Conservation (phyloP, 2,797 vertebrate species). For the Sebastes iracundus region DNA sequence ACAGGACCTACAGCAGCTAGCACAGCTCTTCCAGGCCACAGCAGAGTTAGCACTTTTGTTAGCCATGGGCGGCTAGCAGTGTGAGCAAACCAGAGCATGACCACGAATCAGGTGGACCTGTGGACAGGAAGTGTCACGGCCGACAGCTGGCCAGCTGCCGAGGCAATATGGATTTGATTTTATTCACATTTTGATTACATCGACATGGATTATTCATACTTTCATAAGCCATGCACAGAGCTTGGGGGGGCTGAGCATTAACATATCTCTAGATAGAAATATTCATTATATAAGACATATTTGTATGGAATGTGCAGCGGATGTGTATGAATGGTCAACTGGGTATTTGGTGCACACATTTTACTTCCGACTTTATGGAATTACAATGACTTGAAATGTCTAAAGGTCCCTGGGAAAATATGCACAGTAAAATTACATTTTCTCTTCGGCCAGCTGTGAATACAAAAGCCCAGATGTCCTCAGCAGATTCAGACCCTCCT, state of each 20-base stretch:
- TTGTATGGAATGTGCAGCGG: constrained; percentile 28
- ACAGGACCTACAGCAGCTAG: constrained; percentile 29
- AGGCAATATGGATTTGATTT: constrained; percentile 47
- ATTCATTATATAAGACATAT: constrained; percentile 41
- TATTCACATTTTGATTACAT: constrained; percentile 60
- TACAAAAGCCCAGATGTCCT: constrained; percentile 15
- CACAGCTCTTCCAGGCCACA: constrained; percentile 14
- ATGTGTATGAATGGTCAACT: constrained; percentile 21
- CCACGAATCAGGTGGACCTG: constrained; percentile 21
- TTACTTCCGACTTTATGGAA: constrained; percentile 28
- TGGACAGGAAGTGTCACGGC: constrained; percentile 6
- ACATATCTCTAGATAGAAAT: constrained; percentile 53
- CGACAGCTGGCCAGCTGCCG: constrained; percentile 28
- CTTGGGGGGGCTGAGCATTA: constrained; percentile 52
- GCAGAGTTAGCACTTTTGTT: neutral
- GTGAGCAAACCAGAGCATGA: constrained; percentile 10
- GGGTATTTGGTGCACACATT: constrained; percentile 16
- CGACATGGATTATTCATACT: constrained; percentile 71
- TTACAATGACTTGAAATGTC: constrained; percentile 10
- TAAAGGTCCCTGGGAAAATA: constrained; percentile 28
- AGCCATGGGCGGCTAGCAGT: constrained; percentile 3
- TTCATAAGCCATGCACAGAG: constrained; percentile 56
- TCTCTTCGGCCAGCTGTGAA: constrained; percentile 17
- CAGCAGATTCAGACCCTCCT: neutral
- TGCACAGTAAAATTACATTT: constrained; percentile 24